phyloP scores from a whole-genome alignment of 2,797 vertebrate genomes.

The Pristis pectinata region DNA sequence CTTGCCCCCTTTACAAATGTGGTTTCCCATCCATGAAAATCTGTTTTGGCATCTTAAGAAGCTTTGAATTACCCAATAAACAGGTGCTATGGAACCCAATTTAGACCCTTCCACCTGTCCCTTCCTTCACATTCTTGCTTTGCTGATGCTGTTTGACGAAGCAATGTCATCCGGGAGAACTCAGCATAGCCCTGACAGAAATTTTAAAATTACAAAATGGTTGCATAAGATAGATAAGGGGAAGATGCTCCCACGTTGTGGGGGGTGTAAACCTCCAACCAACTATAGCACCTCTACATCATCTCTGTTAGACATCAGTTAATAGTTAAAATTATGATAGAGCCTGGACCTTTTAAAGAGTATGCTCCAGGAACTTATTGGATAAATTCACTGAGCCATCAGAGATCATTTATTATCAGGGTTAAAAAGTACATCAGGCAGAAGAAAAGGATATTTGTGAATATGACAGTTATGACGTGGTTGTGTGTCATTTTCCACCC shows the following conservation, averaged over 20 bases:
- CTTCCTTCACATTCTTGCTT: not conserved
- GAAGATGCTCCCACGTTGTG: not conserved
- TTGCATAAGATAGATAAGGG: not conserved
- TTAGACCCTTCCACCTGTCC: not conserved
- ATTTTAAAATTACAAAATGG: not conserved
- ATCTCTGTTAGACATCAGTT: not conserved
- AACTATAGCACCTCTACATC: not conserved
- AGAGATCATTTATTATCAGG: not conserved
- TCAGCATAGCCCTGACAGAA: not conserved
- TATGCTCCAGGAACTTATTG: not conserved
- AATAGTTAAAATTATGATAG: not conserved
- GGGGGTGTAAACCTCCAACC: not conserved
- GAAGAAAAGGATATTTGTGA: not conserved
- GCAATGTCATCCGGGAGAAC: not conserved
- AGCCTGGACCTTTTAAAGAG: not conserved
- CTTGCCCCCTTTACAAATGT: not conserved
- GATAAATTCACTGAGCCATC: not conserved
- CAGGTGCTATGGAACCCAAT: not conserved
- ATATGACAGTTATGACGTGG: not conserved
- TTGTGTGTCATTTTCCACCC: not conserved
- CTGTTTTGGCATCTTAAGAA: not conserved
- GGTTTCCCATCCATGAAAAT: too few relatives aligned
- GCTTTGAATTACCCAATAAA: not conserved
- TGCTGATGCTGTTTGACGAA: not conserved
- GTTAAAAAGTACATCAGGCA: not conserved